Evolutionary conservation across 2,888 invertebrate genomes (phyloP), one percentile per base, ranked within the genome.

Genomic region (Yponomeuta sedellus): DNA sequence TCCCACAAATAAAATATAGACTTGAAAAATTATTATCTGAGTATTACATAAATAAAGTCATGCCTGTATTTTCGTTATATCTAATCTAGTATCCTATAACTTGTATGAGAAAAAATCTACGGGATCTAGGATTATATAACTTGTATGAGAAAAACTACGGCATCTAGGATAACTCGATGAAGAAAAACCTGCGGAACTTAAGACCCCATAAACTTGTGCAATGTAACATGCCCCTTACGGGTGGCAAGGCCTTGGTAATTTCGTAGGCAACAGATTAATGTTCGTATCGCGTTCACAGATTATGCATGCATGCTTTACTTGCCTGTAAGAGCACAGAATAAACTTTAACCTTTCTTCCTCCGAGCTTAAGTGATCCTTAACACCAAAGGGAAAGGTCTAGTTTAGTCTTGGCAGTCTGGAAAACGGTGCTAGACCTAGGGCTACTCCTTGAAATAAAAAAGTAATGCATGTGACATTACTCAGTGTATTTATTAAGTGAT

Each of bases 401-500:
- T 12, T 12, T 16, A 44, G 16, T 59, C 20, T 19, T 22, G 22
- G 25, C 59, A 22, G 59, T 25, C 59, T 59, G 34, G 10, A 20
- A 22, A 20, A 10, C 22, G 25, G 20, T 59, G 6, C 20, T 25
- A 12, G 12, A 19, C 20, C 11, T 20, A 6, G 10, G 1, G 20
- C 58, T 19, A 58, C 20, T 5, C 20, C 39, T 70, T 71, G 67
- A 73, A 76, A 77, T 79, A 78, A 77, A 67, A 73, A 66, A 71
- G 70, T 72, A 75, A 77, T 77, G 75, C 75, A 76, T 75, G 77
- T 73, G 70, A 71, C 72, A 71, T 77, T 77, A 76, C 72, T 78
- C 75, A 75, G 80, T 75, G 75, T 80, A 80, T 83, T 82, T 83
- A 85, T 83, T 82, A 80, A 78, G 75, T 73, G 76, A 70, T 74